phyloP scores from a whole-genome alignment of 1,140 invertebrate species.

The Zaprionus ghesquierei region DNA sequence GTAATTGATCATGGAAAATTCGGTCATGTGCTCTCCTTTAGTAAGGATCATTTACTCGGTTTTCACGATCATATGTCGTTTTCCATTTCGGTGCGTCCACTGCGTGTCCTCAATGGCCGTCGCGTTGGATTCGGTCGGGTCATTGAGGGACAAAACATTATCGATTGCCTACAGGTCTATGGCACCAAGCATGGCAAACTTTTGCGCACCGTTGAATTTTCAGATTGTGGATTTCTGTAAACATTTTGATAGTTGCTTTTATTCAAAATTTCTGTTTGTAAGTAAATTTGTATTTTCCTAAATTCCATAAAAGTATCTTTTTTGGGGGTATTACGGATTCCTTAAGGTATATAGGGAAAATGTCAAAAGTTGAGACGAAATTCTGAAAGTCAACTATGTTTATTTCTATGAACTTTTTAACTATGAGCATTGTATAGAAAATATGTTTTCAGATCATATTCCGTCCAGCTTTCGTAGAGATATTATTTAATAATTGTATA shows the following conservation, averaged over 20 bases:
- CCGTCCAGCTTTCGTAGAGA: neutral
- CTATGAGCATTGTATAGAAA: neutral
- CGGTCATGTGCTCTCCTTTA: constrained; percentile 63
- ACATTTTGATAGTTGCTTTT: neutral
- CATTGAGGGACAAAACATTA: constrained; percentile 56
- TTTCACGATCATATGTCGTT: constrained; percentile 50
- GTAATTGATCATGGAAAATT: constrained; percentile 57
- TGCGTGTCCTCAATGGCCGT: constrained; percentile 58
- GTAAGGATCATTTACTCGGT: constrained; percentile 50
- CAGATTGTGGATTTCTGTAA: constrained; percentile 55
- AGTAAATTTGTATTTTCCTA: constrained; percentile 9
- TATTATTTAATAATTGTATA: neutral
- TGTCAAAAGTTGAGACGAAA: no score
- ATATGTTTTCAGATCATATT: neutral
- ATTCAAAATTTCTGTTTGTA: constrained; percentile 26
- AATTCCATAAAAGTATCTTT: no score
- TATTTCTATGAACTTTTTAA: neutral
- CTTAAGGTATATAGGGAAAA: no score
- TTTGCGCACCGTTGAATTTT: constrained; percentile 49
- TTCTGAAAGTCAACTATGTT: neutral
- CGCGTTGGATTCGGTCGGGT: constrained; percentile 70
- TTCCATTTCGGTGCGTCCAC: constrained; percentile 67
- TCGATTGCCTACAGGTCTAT: constrained; percentile 66
- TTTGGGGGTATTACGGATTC: no score
- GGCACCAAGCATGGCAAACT: constrained; percentile 74